Evolutionary conservation across 2,888 invertebrate genomes (phyloP).

Genomic region (Parnassius mnemosyne): DNA sequence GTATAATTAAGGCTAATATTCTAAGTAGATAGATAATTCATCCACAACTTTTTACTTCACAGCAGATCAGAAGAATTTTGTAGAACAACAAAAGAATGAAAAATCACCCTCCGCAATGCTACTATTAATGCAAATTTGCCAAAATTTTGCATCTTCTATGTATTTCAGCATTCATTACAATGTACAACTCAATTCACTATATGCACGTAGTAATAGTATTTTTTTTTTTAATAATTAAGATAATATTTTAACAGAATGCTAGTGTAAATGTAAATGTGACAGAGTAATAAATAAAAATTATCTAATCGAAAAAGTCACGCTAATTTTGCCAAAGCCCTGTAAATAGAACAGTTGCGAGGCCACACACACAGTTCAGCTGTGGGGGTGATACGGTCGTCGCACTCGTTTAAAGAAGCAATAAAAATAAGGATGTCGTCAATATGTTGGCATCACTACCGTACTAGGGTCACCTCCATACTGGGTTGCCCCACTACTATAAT

Average conservation of each 20-base stretch:
- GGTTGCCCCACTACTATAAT: conserved; percentile 41
- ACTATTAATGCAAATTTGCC: no score
- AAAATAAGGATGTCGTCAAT: conserved; percentile 81
- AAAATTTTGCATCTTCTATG: no score
- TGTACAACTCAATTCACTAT: no score
- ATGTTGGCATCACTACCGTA: conserved; percentile 69
- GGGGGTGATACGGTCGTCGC: conserved; percentile 71
- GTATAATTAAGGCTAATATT: not conserved
- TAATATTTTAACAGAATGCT: no score
- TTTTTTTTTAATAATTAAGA: no score
- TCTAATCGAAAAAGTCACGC: conserved; percentile 18
- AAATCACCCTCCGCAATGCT: no score
- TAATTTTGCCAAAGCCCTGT: conserved; percentile 33
- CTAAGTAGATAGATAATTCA: not conserved
- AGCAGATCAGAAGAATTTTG: no score
- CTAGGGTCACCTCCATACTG: conserved; percentile 64
- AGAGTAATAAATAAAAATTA: conserved; percentile 6
- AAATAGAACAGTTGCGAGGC: conserved; percentile 61
- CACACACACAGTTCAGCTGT: conserved; percentile 65
- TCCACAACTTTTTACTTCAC: no score
- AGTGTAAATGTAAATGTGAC: no score
- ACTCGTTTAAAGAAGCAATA: conserved; percentile 70
- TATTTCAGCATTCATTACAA: no score
- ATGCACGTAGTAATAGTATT: no score
- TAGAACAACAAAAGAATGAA: no score